Percentiles rank a stretch among this genome's conserved stretches.
These are phyloP conservation scores for Falco berigora DNA, from an alignment of 2,797 vertebrate genomes.

Conservation along the genomic window DNA sequence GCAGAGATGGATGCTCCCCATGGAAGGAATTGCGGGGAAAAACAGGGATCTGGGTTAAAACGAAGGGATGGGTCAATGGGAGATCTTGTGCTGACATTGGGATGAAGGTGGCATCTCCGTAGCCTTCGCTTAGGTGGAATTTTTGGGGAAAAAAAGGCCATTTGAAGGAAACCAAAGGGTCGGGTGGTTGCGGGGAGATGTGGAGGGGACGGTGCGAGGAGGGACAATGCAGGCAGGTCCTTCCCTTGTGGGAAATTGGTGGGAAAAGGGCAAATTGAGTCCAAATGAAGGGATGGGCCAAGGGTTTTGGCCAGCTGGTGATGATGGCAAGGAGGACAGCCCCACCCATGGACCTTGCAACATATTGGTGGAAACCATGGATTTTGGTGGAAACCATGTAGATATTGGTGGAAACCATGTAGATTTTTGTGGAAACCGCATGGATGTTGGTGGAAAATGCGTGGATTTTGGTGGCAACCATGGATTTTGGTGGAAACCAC, in stretches of 20 bases:
- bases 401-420: no score
- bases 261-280: not conserved
- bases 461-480: no score
- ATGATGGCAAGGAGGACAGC: no score
- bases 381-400: no score
- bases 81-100: fast-evolving
- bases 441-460: no score
- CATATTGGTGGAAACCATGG: no score
- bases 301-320: fast-evolving
- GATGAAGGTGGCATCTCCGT: not conserved
- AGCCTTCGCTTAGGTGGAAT: no score
- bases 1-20: no score
- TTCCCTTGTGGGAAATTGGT: not conserved
- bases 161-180: not conserved
- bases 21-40: no score
- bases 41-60: not conserved
- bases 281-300: not conserved
- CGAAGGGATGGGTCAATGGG: not conserved
- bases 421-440: no score
- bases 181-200: fast-evolving
- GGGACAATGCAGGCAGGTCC: not conserved
- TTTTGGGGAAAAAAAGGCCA: no score
- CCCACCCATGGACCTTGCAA: fast-evolving
- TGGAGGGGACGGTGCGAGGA: not conserved
- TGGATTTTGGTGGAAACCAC: not conserved